Evolutionary conservation across 2,888 invertebrate species (phyloP), one percentile per base, ranked within the genome.

Genomic region (Drosophila suboccidentalis): DNA sequence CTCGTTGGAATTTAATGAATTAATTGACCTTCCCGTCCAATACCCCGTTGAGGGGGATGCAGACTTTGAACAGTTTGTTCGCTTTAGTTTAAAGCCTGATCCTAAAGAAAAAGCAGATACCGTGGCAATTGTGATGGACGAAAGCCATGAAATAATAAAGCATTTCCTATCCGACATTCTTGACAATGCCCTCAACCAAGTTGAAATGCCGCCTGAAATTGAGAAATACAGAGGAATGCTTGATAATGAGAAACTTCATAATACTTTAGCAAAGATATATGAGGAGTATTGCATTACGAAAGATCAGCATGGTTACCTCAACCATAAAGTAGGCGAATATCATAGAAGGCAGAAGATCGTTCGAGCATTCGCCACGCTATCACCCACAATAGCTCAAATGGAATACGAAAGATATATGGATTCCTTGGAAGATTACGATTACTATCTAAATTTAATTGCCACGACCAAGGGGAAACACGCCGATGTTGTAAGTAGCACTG

Each of bases 281-380:
- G 32, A 77, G 1, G 46, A 66, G 0, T 69, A 49, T 4, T 0
- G 15, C 0, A 0, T 3, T 0, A 61, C 69, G 26, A 65, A 22
- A 3, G 41, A 57, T 1, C 4, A 34, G 3, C 71, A 69, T 19
- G 4, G 0, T 0, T 66, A 78, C 6, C 64, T 92, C 0, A 83
- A 85, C 67, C 0, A 57, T 0, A 91, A 90, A 41, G 49, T 80
- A 3, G 54, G 64, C 1, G 91, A 91, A 0, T 89, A 89, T 66
- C 90, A 73, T 57, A 89, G 85, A 1, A 85, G 91, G 0, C 69
- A 75, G 29, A 89, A 76, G 32, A 74, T 79, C 22, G 46, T 26
- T 13, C 87, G 92, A 0, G 70, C 69, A 0, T 71, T 91, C 4
- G 11, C 22, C 0, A 19, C 4, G 0, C 19, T 82, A 0, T 0